phyloP scores from a whole-genome alignment of 2,113 vertebrate genomes.

The Neomonachus schauinslandi region DNA sequence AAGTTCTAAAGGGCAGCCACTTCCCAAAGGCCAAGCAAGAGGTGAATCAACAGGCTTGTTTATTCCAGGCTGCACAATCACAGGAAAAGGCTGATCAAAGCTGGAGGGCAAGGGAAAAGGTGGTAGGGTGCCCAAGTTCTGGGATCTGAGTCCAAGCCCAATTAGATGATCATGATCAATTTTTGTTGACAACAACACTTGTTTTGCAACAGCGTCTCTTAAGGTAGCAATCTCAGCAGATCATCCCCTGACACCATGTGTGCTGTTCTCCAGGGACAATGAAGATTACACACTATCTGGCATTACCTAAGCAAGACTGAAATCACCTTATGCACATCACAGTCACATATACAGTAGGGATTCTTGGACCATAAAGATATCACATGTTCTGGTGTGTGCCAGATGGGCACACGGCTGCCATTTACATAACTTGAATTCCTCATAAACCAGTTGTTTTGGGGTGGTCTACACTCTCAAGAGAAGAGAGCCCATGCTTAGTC shows the following conservation, averaged over 20 bases:
- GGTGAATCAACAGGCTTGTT: background rate
- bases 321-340: background rate
- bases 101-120: background rate
- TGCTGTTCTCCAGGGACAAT: background rate
- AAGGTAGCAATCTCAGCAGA: background rate
- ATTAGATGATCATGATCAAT: background rate
- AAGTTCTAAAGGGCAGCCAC: background rate
- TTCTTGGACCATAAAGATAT: too few species aligned
- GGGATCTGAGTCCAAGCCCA: background rate
- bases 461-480: background rate
- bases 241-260: too few species aligned
- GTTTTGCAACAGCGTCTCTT: background rate
- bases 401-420: background rate
- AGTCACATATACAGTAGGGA: background rate
- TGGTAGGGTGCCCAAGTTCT: background rate
- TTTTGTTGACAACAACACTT: background rate
- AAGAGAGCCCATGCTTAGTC: background rate
- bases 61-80: background rate
- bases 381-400: background rate
- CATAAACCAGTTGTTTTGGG: background rate
- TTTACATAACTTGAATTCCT: background rate
- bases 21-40: background rate
- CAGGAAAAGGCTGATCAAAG: constrained; percentile 10
- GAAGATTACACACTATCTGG: background rate
- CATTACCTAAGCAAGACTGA: background rate